Base-by-base conservation (phyloP, 2,113 vertebrate genomes). In the Pithys albifrons region DNA sequence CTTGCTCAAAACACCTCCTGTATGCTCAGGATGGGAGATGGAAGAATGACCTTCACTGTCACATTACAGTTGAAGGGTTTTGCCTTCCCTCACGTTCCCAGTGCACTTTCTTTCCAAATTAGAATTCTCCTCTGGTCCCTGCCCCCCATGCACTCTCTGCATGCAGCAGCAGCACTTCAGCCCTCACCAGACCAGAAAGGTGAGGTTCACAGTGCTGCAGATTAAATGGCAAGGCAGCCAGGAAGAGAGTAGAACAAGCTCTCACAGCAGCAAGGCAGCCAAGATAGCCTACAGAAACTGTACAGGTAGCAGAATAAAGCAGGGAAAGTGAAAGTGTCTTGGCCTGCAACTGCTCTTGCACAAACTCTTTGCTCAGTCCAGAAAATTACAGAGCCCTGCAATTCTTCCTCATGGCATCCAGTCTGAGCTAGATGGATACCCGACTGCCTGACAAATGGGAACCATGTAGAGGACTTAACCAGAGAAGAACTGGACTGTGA, bases 401-500 rank as follows among this genome's bases (percentile, higher is more conserved):
- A 84, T 79, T 91, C 90, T 93, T 91, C 75, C 94, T 85, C 77
- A 81, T 80, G 88, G 85, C 90, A 90, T 89, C 97, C 92, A 91
- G 94, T 72, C 75, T 85, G 90, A 88, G 90, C 92, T 94, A 89
- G 85, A 85, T 93, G 59, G 72, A 83, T 88, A 94, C 92, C 85
- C 37, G 83, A 85, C 80, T 79, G 86, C 93, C 89, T 95, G 94
- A 96, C 89, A 86, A 93, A 95, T 95, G 92, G 93, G 92, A 94
- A 95, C 89, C 83, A 92, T 73, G 91, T 79, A 89, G 82, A 94
- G 89, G 93, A 88, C 92, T 95, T 76, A 91, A 92, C 92, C 90
- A 86, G 88, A 96, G 94, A 89, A 93, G 91, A 96, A 81, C 85
- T 91, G 96, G 94, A 95, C 92, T 39, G 94, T 94, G 95, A 95